Base-by-base conservation (phyloP, 2,113 vertebrate genomes). In the Bubo scandiacus region DNA sequence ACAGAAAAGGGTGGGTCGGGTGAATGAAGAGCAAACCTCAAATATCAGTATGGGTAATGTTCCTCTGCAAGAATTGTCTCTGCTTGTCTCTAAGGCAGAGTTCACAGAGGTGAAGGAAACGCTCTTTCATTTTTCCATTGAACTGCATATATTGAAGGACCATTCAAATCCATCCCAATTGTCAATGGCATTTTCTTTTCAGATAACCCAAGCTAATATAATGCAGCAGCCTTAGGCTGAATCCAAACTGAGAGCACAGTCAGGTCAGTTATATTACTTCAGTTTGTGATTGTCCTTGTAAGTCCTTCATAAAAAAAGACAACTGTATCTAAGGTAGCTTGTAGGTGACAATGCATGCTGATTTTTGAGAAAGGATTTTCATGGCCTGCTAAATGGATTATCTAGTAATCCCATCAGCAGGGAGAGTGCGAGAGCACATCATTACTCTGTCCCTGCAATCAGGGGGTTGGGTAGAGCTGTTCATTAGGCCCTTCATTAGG, bases 121-220 rank as follows among this genome's bases (percentile, higher is more conserved):
- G 0, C 10, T 54, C n/a, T 55, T 66, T 59, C 22, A 38, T 82
- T 74, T 88, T 86, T 55, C 52, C 52, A 59, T 18, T 84, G 65
- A 78, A 54, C 32, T 55, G 86, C n/a, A 7, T 51, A 6, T 78
- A 67, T 29, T 63, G 77, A 84, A 81, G 38, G 32, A 21, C 47
- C 77, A 34, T 54, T 81, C 72, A 88, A 58, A 86, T 54, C 45
- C 65, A 81, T 70, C 63, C 32, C 25, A 38, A 16, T 3, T 86
- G 94, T 66, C 63, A 94, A 63, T 73, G 59, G 45, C 25, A 58
- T 86, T 81, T 92, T 83, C 51, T 59, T 73, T 40, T 81, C 42
- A 81, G 55, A 54, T 62, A 58, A 77, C 18, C 54, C 34, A 72
- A 52, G 58, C 58, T 86, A 63, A 78, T 20, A 54, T 7, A 45